Base-by-base conservation (phyloP, 1,140 invertebrate species). In the Drosophila kurseongensis region DNA sequence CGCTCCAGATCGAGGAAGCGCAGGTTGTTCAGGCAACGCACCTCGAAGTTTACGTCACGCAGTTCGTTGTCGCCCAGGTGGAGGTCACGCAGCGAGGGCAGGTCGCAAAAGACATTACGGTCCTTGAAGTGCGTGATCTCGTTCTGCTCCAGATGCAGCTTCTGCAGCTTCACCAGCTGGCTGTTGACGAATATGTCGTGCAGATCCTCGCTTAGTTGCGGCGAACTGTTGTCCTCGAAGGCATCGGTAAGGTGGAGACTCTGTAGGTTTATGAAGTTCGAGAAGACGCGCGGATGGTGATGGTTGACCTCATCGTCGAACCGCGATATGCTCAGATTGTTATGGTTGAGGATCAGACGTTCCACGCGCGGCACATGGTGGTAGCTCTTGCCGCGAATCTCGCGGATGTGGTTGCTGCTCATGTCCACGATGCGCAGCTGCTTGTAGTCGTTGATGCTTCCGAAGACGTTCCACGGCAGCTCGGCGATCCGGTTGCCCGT, bases 101-200 rank as follows among this genome's bases (percentile, higher is more conserved):
- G 91, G 66, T 95, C 94, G 75, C 96, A 97, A 80, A 97, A 97
- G 2, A 96, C 94, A 38, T 77, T 85, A 7, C 92, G 92, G 86
- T 96, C 95, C 58, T 93, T 93, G 71, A 96, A 96, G 54, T 93
- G 93, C 2, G 93, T 94, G 52, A 97, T 96, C 90, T 96, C 95
- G 86, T 97, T 97, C 83, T 96, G 95, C 86, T 97, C 96, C 57
- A 97, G 88, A 92, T 97, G 96, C 0, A 97, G 89, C 80, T 96
- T 96, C 61, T 94, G 94, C 60, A 97, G 89, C 56, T 94, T 94
- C 2, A 93, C 94, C 48, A 97, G 84, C 83, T 95, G 95, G 66
- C 95, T 96, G 41, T 95, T 95, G 0, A 95, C 93, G 82, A 97
- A 97, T 57, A 97, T 96, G 75, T 96, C 94, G 75, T 95, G 95